Conservation (phyloP, 2,888 invertebrate species). For the Cephus rjabovi region DNA sequence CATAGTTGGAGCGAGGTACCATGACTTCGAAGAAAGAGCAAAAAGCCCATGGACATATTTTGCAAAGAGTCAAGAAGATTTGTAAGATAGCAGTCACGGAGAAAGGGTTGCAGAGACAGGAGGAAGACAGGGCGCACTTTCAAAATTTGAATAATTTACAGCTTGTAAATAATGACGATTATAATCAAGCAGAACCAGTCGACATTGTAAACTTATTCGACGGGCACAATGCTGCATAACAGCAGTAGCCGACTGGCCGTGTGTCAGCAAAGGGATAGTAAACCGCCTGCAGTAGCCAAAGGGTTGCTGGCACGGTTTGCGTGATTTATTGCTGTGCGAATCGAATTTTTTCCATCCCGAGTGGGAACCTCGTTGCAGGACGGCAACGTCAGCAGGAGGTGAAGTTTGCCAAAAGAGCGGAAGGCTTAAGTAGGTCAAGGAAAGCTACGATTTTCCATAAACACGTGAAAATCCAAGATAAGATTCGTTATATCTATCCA, state of each 20-base stretch:
- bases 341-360: constrained; percentile 50
- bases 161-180: constrained; percentile 52
- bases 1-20: background rate
- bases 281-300: constrained; percentile 40
- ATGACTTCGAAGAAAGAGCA: background rate
- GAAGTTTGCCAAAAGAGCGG: background rate
- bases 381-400: constrained; percentile 3
- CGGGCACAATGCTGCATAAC: constrained; percentile 39
- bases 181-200: constrained; percentile 52
- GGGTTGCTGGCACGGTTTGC: constrained; percentile 39
- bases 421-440: background rate
- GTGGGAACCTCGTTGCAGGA: constrained; percentile 1
- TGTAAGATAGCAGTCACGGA: background rate
- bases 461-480: background rate
- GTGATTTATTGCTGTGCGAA: constrained; percentile 60
- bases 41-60: background rate
- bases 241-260: constrained; percentile 38
- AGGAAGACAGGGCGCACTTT: constrained; percentile 27
- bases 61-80: background rate
- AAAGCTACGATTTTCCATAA: background rate
- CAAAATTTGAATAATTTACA: constrained; percentile 56
- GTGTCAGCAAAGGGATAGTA: constrained; percentile 23
- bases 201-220: constrained; percentile 47
- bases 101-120: constrained; percentile 27
- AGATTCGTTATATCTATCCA: background rate